Percentiles rank a stretch among this genome's conserved stretches.
Evolutionary conservation across 2,113 vertebrate genomes (phyloP).

Genomic region (Poecile atricapillus): DNA sequence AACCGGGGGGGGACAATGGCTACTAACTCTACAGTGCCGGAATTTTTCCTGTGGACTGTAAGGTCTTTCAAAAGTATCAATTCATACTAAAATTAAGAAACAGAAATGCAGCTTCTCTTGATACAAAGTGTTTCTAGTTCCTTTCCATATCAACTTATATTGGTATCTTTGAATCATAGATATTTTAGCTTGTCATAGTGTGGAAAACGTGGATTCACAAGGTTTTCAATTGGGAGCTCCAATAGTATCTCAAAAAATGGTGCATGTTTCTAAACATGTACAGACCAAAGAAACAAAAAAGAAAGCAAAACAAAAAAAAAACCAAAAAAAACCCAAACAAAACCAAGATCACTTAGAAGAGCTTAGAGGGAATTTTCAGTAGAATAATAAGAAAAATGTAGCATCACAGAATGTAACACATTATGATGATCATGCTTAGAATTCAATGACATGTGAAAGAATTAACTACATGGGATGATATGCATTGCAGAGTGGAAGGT

Average conservation of each 20-base stretch:
- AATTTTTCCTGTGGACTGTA: neutral
- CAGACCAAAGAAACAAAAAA: neutral
- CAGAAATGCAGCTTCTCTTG: neutral
- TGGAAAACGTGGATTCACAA: neutral
- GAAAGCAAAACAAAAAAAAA: neutral
- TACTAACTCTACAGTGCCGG: neutral
- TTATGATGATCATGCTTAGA: neutral
- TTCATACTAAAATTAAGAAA: neutral
- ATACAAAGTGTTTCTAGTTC: neutral
- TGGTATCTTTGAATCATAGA: neutral
- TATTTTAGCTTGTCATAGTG: neutral
- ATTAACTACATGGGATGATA: neutral
- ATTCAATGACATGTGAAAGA: neutral
- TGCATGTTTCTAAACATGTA: neutral
- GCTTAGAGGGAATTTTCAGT: fast-evolving
- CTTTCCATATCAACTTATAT: neutral
- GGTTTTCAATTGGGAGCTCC: neutral
- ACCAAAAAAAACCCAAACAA: neutral
- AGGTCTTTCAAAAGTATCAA: neutral
- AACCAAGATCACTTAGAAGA: neutral
- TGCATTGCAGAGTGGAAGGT: neutral
- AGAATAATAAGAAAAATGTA: neutral
- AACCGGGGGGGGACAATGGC: fast-evolving
- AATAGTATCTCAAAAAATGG: neutral
- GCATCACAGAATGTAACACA: neutral